Percentiles rank a stretch among this genome's conserved stretches.
Conservation (phyloP, 2,113 vertebrate genomes). For the Shinisaurus crocodilurus region DNA sequence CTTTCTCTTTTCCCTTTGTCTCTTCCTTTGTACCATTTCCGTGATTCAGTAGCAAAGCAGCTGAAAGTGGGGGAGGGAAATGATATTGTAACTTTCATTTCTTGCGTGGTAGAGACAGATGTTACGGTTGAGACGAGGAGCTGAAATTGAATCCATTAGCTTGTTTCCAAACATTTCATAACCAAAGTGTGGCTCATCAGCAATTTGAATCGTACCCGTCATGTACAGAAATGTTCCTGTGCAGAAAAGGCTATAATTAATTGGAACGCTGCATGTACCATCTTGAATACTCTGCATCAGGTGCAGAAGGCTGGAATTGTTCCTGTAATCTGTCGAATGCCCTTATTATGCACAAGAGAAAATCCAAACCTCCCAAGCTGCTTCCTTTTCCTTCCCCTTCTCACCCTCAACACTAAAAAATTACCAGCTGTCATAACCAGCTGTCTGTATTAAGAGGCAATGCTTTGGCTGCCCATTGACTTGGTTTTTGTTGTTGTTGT, state of each 20-base stretch:
- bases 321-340: slow-evolving; percentile 40
- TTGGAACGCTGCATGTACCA: slow-evolving; percentile 22
- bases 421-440: neutral
- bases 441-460: neutral
- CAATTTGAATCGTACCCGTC: slow-evolving; percentile 58
- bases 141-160: slow-evolving; percentile 37
- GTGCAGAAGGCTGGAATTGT: slow-evolving; percentile 17
- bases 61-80: slow-evolving; percentile 8
- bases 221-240: slow-evolving; percentile 45
- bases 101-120: slow-evolving; percentile 12
- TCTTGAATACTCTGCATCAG: slow-evolving; percentile 23
- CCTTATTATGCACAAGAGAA: neutral
- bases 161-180: slow-evolving; percentile 73
- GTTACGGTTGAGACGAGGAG: slow-evolving; percentile 45
- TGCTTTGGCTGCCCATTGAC: neutral
- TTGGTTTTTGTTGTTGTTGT: neutral
- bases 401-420: neutral
- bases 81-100: slow-evolving; percentile 30
- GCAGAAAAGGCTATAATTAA: slow-evolving; percentile 58
- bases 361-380: neutral
- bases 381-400: neutral
- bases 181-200: slow-evolving; percentile 61
- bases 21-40: neutral
- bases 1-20: neutral
- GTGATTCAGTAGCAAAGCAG: neutral